phyloP scores from a whole-genome alignment of 23 tunicate genomes.

The Trididemnum clinides region DNA sequence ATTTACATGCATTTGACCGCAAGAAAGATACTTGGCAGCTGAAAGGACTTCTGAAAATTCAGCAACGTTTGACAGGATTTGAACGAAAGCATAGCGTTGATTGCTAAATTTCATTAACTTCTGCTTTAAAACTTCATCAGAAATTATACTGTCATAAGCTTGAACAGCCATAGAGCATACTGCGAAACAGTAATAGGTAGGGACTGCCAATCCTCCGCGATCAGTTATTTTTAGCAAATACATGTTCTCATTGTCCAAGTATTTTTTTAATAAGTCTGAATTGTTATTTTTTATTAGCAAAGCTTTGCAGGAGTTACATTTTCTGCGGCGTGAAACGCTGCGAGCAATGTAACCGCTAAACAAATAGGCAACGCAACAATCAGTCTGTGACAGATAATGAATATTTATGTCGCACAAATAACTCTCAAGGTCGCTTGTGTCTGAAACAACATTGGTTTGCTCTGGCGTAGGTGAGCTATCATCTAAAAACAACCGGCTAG shows the following conservation, averaged over 20 bases:
- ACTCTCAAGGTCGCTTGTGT: neutral
- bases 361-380: neutral
- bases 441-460: neutral
- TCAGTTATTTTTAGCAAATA: slow-evolving; percentile 1
- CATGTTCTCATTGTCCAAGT: neutral
- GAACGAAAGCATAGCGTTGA: neutral
- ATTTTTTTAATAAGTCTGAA: neutral
- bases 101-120: neutral
- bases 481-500: neutral
- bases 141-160: neutral
- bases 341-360: slow-evolving; percentile 9
- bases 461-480: neutral
- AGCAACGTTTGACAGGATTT: neutral
- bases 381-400: neutral
- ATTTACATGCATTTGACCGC: neutral
- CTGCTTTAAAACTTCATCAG: neutral
- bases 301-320: neutral
- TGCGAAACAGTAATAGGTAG: slow-evolving; percentile 15
- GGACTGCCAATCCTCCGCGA: slow-evolving; percentile 28
- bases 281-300: neutral
- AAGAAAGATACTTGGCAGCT: neutral
- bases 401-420: neutral
- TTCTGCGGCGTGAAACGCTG: slow-evolving; percentile 11
- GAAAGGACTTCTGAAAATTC: neutral
- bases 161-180: neutral